Evolutionary conservation across 2,888 invertebrate genomes (phyloP).

Genomic region (Caenorhabditis sp.): DNA sequence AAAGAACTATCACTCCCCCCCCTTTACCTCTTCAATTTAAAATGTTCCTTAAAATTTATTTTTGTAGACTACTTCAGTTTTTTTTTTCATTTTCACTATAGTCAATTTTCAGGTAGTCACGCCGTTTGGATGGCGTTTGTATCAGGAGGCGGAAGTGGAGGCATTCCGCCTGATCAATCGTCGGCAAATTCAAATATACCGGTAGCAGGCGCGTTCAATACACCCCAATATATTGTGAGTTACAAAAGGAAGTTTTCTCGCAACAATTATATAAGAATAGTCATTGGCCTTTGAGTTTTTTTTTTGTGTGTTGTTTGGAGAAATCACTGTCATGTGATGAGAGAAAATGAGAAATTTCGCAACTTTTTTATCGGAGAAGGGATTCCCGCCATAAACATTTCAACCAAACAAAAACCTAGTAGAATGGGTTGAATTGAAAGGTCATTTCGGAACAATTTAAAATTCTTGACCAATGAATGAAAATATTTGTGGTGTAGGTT

Average conservation of each 20-base stretch:
- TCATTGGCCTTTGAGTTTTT: not conserved
- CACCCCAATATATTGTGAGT: not conserved
- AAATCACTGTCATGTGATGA: too few species aligned
- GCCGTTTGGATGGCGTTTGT: constrained; percentile 36
- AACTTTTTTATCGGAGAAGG: too few species aligned
- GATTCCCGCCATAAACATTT: too few species aligned
- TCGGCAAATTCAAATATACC: not conserved
- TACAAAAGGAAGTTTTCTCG: not conserved
- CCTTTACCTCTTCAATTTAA: not conserved
- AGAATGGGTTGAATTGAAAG: too few species aligned
- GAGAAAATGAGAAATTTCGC: too few species aligned
- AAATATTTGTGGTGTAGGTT: too few species aligned
- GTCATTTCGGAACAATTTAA: too few species aligned
- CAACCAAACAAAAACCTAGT: too few species aligned
- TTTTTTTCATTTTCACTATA: not conserved
- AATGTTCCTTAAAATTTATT: not conserved
- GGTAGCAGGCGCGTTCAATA: not conserved
- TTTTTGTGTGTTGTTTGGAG: not conserved
- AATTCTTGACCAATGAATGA: too few species aligned
- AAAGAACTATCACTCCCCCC: not conserved
- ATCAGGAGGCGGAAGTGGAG: constrained; percentile 46
- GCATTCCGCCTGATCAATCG: constrained; percentile 36
- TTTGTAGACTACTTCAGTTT: too few species aligned
- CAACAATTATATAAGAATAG: not conserved
- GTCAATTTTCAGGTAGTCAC: constrained; percentile 1